Base-by-base conservation (phyloP, 2,113 vertebrate species). In the Brachirus orientalis region DNA sequence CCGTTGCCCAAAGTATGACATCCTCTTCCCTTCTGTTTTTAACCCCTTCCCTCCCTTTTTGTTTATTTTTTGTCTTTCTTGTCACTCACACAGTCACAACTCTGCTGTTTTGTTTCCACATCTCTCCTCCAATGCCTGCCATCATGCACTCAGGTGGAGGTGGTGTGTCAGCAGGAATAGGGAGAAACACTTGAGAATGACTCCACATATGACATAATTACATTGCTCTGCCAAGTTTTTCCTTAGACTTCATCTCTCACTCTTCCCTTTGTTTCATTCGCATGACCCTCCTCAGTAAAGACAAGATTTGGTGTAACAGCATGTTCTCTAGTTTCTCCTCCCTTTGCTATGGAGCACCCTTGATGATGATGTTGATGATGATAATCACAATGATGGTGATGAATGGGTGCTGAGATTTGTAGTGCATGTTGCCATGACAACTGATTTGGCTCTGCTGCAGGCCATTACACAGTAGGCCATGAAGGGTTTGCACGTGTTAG, bases 1-100 rank as follows among this genome's bases (percentile, higher is more conserved):
- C 89, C 91, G 74, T 93, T 92, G 83, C 88, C 87, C 90, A 94
- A 94, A 93, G 93, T 94, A 94, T 92, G 92, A 91, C 90, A 88
- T 90, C 82, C 86, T 91, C 77, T 85, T 88, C 71, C 88, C 75
- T 82, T 86, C 57, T 74, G 63, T 68, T 78, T 72, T 72, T 43
- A 63, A 66, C 4, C 28, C 63, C 40, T 13, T 14, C 66, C 55
- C 22, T 7, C 19, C 18, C 41, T 22, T 22, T 18, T 13, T 35
- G 18, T 46, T 4, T 14, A 41, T 10, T 57, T 14, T 50, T 48
- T 37, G 2, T 48, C 10, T 43, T 14, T 33, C 63, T 67, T 44
- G 62, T 69, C 46, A 33, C 67, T 71, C 73, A 63, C 75, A 66
- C 80, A 66, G 28, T 79, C 78, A 59, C 79, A 67, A 64, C 72